Percentiles rank a stretch among this genome's conserved stretches.
Evolutionary conservation across 2,888 invertebrate genomes (phyloP).

Genomic region (Chironomus tentans): DNA sequence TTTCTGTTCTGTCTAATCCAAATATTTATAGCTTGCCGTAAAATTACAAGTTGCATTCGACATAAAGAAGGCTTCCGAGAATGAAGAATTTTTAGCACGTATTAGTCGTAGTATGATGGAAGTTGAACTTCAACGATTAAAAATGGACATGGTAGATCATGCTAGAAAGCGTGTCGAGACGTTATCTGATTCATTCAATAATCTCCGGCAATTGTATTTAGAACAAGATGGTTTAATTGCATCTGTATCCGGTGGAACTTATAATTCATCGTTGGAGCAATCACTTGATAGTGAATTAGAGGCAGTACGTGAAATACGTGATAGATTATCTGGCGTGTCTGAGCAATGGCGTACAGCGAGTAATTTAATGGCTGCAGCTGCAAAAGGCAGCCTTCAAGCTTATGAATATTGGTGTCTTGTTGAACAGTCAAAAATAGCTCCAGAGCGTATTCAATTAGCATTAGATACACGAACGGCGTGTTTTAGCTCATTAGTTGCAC

Average conservation of each 20-base stretch:
- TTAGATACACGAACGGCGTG: constrained; percentile 37
- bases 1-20: neutral
- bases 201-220: constrained; percentile 37
- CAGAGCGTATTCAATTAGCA: constrained; percentile 35
- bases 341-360: constrained; percentile 43
- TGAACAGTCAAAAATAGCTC: constrained; percentile 22
- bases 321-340: constrained; percentile 39
- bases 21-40: constrained; percentile 34
- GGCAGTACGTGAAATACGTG: constrained; percentile 37
- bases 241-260: constrained; percentile 39
- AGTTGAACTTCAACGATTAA: constrained; percentile 35
- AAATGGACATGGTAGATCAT: constrained; percentile 38
- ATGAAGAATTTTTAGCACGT: constrained; percentile 42
- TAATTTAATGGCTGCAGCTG: constrained; percentile 36
- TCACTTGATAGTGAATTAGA: constrained; percentile 38
- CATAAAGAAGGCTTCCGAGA: constrained; percentile 38
- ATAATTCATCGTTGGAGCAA: constrained; percentile 39
- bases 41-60: constrained; percentile 37
- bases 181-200: constrained; percentile 35
- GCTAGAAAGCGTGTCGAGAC: constrained; percentile 36
- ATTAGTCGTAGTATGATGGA: constrained; percentile 38
- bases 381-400: constrained; percentile 37
- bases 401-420: constrained; percentile 36
- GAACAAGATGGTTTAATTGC: constrained; percentile 41
- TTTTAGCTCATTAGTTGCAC: constrained; percentile 38